These are phyloP conservation scores for Tipula lateralis DNA, from an alignment of 2,888 invertebrate species.

Conservation along the genomic window DNA sequence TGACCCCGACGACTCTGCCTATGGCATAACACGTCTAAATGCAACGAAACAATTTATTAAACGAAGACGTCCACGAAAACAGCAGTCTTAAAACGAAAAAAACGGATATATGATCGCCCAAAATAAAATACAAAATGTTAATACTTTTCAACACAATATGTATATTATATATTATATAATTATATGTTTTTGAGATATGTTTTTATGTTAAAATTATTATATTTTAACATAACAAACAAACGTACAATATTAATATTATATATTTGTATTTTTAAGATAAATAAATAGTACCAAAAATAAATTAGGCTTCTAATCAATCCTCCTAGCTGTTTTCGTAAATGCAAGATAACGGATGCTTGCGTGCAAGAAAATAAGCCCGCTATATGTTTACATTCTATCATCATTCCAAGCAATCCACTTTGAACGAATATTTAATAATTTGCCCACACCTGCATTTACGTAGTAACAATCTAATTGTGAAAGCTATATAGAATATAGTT, in stretches of 20 bases:
- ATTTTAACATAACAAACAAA: not conserved
- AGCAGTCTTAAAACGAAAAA: too few relatives aligned
- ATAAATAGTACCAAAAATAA: conserved; percentile 19
- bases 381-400: too few relatives aligned
- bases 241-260: not conserved
- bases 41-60: too few relatives aligned
- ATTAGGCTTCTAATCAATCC: not conserved
- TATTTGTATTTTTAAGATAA: not conserved
- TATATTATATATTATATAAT: not conserved
- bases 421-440: too few relatives aligned
- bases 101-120: too few relatives aligned
- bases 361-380: not conserved
- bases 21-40: too few relatives aligned
- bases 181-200: not conserved
- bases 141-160: not conserved
- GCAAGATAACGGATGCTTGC: not conserved
- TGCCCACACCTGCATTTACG: not conserved
- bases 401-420: too few relatives aligned
- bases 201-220: not conserved
- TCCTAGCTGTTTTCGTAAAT: not conserved
- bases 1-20: too few relatives aligned
- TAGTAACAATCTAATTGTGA: not conserved
- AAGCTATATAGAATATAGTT: not conserved
- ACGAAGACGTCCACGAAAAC: too few relatives aligned
- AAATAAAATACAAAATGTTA: not conserved